phyloP scores from a whole-genome alignment of 1,140 invertebrate genomes.

The Bombyx mori region ASM3026992v2 NC_085127.1:9235501-9236000 shows the following conservation, averaged over 20 bases:
- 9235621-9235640: too few species aligned
- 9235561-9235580: slow-evolving; percentile 87
- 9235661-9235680: neutral
- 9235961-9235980: slow-evolving; percentile 91
- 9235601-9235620: neutral
- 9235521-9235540: slow-evolving; percentile 98
- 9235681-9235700: slow-evolving; percentile 90
- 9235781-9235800: slow-evolving; percentile 77
- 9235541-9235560: slow-evolving; percentile 81
- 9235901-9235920: slow-evolving; percentile 84
- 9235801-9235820: slow-evolving; percentile 26
- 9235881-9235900: slow-evolving; percentile 79
- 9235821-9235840: too few species aligned
- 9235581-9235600: slow-evolving; percentile 77
- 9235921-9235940: slow-evolving; percentile 85
- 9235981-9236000: slow-evolving; percentile 86
- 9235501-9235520: slow-evolving; percentile 97
- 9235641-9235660: too few species aligned
- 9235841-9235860: neutral
- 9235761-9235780: slow-evolving; percentile 98
- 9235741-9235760: slow-evolving; percentile 95
- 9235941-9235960: slow-evolving; percentile 88
- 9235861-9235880: neutral
- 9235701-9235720: slow-evolving; percentile 94
- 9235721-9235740: slow-evolving; percentile 94